Conservation (phyloP, 2,888 invertebrate species). For the Tubulanus polymorphus region DNA sequence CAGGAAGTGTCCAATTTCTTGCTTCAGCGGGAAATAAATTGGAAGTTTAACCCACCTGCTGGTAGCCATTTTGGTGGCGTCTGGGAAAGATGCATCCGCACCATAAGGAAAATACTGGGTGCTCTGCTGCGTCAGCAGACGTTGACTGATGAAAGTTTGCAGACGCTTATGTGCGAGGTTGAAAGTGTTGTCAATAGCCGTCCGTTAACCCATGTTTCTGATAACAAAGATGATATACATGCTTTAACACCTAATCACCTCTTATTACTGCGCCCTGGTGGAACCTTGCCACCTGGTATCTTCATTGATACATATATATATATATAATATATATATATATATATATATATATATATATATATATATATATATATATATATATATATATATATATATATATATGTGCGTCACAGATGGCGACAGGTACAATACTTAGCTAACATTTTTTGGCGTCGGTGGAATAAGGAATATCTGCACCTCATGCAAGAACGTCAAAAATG, state of each 20-base stretch:
- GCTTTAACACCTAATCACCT: conserved; percentile 35
- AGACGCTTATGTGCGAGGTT: conserved; percentile 1
- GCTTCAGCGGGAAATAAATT: background rate
- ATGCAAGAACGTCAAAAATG: too few species aligned
- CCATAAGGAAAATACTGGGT: conserved; percentile 1
- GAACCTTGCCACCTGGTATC: background rate
- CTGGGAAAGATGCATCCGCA: background rate
- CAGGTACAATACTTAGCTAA: too few species aligned
- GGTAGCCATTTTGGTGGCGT: too few species aligned
- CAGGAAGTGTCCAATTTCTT: background rate
- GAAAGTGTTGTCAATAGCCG: conserved; percentile 4
- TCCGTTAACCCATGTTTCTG: conserved; percentile 4
- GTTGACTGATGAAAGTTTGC: background rate
- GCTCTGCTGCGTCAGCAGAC: background rate
- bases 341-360: too few species aligned
- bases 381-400: background rate
- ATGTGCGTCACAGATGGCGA: background rate
- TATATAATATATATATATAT: too few species aligned
- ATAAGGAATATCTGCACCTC: too few species aligned
- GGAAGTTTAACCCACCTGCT: conserved; percentile 6
- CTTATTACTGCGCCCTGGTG: conserved; percentile 19
- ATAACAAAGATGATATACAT: conserved; percentile 5
- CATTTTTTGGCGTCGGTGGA: too few species aligned
- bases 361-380: too few species aligned
- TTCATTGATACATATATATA: too few species aligned